Evolutionary conservation across 2,797 vertebrate species (phyloP), one percentile per base, ranked within the genome.

Genomic region (Chrosomus eos): DNA sequence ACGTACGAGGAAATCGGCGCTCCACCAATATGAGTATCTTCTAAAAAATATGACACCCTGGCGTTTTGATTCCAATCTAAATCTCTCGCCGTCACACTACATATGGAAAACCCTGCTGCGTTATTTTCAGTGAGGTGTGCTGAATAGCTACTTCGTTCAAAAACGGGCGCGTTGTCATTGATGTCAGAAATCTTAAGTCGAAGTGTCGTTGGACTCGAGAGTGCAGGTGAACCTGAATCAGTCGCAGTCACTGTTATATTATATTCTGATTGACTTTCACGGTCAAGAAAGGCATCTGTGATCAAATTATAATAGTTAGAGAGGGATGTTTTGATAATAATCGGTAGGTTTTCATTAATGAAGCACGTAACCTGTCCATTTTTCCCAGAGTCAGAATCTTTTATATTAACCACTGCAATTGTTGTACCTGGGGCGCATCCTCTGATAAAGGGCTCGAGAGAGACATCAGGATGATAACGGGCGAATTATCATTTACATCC

Each of bases 41-140:
- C 85, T 31, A 90, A 23, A 9, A 89, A 89, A 38, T 95, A 95
- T 18, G 87, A 90, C 16, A 94, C 73, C 74, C 82, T 87, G 13
- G 91, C 90, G 19, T 94, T 95, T 28, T 94, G 92, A 4, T 89
- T 84, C 40, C 89, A 91, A 16, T 95, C 94, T 26, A 86, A 83
- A 38, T 95, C 94, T 8, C 62, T 88, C 9, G 94, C 94, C 2
- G 60, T 87, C 13, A 94, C 31, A 5, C 82, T 85, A 28, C 92
- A 90, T 83, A 94, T 89, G 48, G 93, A 93, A n/a, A 89, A 74
- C 1, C 93, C 93, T 45, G 90, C 90, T 3, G 89, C 84, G 11
- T 94, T 95, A 85, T 94, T 94, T 86, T 95, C 94, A 7, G 66
- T 66, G 66, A 94, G 66, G 48, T 91, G 90, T 7, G 91, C 83